phyloP scores from a whole-genome alignment of 2,113 vertebrate species.

The Sturnira hondurensis region DNA sequence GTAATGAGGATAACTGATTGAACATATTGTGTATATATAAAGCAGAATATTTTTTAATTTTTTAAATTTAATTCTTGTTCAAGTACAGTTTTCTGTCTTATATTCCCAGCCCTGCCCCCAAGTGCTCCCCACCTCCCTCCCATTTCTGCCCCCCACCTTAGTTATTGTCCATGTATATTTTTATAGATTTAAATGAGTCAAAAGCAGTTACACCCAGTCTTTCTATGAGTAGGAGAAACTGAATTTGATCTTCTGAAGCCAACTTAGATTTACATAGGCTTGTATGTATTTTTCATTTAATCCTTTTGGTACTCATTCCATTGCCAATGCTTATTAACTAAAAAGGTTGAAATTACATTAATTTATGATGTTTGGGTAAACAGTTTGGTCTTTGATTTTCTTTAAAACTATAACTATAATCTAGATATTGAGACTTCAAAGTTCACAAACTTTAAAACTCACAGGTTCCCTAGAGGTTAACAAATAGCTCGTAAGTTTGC shows the following conservation, averaged over 20 bases:
- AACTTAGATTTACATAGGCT: neutral
- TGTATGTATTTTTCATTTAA: neutral
- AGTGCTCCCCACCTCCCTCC: too few species aligned
- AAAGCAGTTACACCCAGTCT: neutral
- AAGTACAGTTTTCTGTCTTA: too few species aligned
- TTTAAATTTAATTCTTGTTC: too few species aligned
- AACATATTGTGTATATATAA: neutral
- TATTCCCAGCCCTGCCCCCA: too few species aligned
- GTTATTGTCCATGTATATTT: too few species aligned
- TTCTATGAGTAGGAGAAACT: neutral
- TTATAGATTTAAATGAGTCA: neutral
- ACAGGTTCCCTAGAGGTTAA: neutral
- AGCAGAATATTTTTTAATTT: neutral
- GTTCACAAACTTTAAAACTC: neutral
- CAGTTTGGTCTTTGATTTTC: neutral
- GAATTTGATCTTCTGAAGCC: neutral
- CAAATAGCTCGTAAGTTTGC: neutral
- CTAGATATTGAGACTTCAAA: neutral
- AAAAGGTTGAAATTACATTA: neutral
- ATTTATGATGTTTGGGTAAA: neutral
- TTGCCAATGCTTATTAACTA: neutral
- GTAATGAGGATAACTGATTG: neutral
- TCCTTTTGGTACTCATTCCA: neutral
- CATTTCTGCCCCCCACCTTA: too few species aligned
- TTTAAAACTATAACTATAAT: neutral